A percentile compares a stretch with the other conserved stretches of the same genome.
Conservation (phyloP, 1,140 invertebrate genomes). For the Trichonephila clavata region DNA sequence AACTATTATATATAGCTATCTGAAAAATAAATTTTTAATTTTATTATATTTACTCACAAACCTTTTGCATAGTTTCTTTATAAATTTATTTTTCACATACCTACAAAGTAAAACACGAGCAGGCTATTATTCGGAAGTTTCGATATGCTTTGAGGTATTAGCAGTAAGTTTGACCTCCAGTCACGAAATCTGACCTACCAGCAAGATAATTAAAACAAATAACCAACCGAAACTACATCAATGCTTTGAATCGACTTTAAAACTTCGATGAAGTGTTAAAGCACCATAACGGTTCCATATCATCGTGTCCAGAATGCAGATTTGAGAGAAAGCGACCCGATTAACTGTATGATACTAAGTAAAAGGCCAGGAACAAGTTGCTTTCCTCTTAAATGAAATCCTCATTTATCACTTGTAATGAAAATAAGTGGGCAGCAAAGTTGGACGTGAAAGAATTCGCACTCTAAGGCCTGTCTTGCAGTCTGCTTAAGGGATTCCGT, state of each 20-base stretch:
- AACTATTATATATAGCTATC: too few relatives aligned
- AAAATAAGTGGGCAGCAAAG: conserved; percentile 54
- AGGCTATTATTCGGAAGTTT: too few relatives aligned
- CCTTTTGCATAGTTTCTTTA: too few relatives aligned
- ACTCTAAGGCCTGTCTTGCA: conserved; percentile 4
- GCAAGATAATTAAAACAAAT: background rate
- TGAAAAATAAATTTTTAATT: too few relatives aligned
- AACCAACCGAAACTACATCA: too few relatives aligned
- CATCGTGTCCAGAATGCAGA: conserved; percentile 51
- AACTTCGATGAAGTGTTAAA: background rate
- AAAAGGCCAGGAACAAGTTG: background rate
- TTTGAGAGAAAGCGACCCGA: background rate
- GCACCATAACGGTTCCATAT: conserved; percentile 12
- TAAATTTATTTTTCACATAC: too few relatives aligned
- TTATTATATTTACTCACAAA: too few relatives aligned
- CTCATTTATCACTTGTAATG: conserved; percentile 51
- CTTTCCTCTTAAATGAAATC: conserved; percentile 45
- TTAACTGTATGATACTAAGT: conserved; percentile 13
- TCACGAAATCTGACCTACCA: background rate
- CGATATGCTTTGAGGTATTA: too few relatives aligned
- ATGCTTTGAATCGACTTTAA: background rate
- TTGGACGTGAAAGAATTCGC: conserved; percentile 44
- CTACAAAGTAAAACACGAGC: too few relatives aligned
- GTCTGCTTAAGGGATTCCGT: background rate
- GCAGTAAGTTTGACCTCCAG: background rate